Evolutionary conservation across 2,113 vertebrate genomes (phyloP).

Genomic region (Brachypodius melanocephalos): DNA sequence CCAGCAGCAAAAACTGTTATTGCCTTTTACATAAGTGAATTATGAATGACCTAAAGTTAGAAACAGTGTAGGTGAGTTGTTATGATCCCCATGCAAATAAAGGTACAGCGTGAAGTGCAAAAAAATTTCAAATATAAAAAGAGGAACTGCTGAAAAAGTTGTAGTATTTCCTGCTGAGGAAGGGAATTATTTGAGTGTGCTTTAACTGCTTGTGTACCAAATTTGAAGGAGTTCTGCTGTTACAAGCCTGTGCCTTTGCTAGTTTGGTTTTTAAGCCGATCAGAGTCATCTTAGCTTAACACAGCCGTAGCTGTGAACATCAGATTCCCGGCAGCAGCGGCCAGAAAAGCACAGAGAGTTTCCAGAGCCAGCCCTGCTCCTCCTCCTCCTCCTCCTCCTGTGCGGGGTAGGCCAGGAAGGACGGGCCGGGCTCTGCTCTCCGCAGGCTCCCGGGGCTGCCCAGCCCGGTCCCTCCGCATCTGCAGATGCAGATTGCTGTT

Average conservation of each 20-base stretch:
- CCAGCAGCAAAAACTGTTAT: not conserved
- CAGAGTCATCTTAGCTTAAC: not conserved
- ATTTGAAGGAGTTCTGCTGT: not conserved
- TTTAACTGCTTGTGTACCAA: not conserved
- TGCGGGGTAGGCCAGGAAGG: rapidly evolving
- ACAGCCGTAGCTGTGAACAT: rapidly evolving
- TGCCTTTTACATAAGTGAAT: not conserved
- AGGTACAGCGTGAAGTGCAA: not conserved
- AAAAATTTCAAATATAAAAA: not conserved
- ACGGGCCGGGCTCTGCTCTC: not conserved
- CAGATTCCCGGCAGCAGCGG: not conserved
- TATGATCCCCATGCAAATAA: not conserved
- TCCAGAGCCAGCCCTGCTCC: not conserved
- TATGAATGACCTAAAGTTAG: constrained; percentile 38
- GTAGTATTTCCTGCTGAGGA: not conserved
- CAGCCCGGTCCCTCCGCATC: not conserved
- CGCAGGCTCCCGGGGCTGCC: not conserved
- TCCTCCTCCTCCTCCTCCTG: not conserved
- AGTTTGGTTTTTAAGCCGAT: not conserved
- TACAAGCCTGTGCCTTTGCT: not conserved
- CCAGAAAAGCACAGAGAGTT: not conserved
- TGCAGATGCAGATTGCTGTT: not conserved
- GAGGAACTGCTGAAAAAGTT: constrained; percentile 7
- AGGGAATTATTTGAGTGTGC: not conserved
- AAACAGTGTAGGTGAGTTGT: not conserved